phyloP scores from a whole-genome alignment of 2,113 vertebrate genomes.

The Megalops atlanticus region DNA sequence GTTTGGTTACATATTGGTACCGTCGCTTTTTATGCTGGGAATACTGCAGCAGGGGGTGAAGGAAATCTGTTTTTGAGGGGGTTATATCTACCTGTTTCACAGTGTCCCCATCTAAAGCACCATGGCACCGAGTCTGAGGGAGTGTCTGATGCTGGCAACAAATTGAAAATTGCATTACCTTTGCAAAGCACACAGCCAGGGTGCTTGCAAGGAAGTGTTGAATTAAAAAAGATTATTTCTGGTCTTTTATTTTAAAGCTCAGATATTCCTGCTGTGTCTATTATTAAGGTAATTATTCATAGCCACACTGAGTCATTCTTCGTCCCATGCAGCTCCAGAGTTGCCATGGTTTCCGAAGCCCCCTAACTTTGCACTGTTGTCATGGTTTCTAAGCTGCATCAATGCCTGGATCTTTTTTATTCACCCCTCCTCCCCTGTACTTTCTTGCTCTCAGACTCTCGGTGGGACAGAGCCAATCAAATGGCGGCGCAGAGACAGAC shows the following conservation, averaged over 20 bases:
- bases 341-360: conserved; percentile 27
- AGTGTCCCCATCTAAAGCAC: neutral
- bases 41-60: neutral
- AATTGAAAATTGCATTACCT: neutral
- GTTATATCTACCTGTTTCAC: neutral
- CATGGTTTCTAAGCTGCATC: conserved; percentile 24
- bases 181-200: neutral
- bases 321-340: conserved; percentile 13
- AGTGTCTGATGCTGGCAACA: neutral
- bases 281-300: conserved; percentile 23
- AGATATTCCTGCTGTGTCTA: neutral
- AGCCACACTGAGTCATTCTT: conserved; percentile 15
- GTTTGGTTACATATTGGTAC: neutral
- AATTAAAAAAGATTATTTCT: conserved; percentile 26
- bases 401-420: conserved; percentile 7
- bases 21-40: neutral
- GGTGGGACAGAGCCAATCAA: conserved; percentile 86
- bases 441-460: conserved; percentile 70
- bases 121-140: neutral
- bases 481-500: conserved; percentile 81
- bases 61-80: neutral
- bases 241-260: conserved; percentile 16
- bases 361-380: conserved; percentile 12
- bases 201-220: neutral
- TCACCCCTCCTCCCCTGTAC: conserved; percentile 13